A percentile compares a stretch with the other conserved stretches of the same genome.
phyloP scores from a whole-genome alignment of 2,797 vertebrate species.

The Chiloscyllium punctatum region DNA sequence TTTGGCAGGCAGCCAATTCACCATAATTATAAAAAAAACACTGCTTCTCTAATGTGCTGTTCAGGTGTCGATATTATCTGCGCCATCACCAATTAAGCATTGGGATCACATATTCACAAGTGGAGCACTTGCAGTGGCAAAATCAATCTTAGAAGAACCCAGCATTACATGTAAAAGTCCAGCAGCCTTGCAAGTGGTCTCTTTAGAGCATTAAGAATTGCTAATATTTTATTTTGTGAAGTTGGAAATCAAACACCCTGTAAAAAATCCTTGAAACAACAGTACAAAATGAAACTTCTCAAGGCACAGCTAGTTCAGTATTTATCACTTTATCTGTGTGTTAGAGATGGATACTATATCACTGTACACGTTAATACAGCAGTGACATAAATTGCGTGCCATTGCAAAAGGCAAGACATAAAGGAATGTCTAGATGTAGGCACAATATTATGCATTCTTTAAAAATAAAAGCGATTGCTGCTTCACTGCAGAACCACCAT shows the following conservation, averaged over 20 bases:
- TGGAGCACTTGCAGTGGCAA: not conserved
- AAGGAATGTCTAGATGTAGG: slow-evolving; percentile 72
- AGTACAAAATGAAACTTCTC: slow-evolving; percentile 34
- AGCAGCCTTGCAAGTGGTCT: not conserved
- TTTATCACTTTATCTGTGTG: slow-evolving; percentile 12
- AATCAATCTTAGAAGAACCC: not conserved
- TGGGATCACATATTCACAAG: slow-evolving; percentile 43
- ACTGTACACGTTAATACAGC: slow-evolving; percentile 28
- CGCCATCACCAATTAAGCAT: slow-evolving; percentile 46
- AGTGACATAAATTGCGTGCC: slow-evolving; percentile 48
- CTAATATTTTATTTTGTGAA: not conserved
- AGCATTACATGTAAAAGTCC: not conserved
- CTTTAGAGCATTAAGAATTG: not conserved
- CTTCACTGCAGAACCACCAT: not conserved
- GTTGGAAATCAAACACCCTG: not conserved
- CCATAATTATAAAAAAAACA: slow-evolving; percentile 49
- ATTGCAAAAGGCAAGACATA: slow-evolving; percentile 61
- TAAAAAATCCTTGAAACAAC: slow-evolving; percentile 11
- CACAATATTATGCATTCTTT: slow-evolving; percentile 63
- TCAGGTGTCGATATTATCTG: slow-evolving; percentile 48
- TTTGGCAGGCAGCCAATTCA: slow-evolving; percentile 50
- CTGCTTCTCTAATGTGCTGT: slow-evolving; percentile 43
- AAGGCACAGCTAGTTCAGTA: slow-evolving; percentile 25
- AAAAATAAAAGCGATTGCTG: slow-evolving; percentile 56
- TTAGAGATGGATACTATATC: slow-evolving; percentile 16